Conservation (phyloP, 2,888 invertebrate genomes). For the Nephrotoma appendiculata region DNA sequence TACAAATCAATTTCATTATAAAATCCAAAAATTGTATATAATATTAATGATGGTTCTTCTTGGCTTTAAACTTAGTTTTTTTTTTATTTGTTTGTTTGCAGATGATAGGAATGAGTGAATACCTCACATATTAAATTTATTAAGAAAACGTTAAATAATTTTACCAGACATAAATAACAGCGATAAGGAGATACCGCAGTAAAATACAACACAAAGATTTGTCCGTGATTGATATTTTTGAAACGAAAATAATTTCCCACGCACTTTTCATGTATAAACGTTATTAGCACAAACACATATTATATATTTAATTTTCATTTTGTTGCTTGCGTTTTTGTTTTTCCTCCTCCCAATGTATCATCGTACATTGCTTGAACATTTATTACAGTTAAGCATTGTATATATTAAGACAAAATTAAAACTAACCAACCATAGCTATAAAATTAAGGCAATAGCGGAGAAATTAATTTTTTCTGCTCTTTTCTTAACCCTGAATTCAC, state of each 20-base stretch:
- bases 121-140: not conserved
- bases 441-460: not conserved
- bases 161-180: not conserved
- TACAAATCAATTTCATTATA: not conserved
- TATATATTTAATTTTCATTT: not conserved
- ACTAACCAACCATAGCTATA: not conserved
- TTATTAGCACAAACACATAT: not conserved
- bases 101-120: not conserved
- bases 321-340: not conserved
- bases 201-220: not conserved
- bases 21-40: not conserved
- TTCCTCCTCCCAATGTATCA: not conserved
- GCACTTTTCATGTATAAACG: constrained; percentile 1
- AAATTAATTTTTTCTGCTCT: not conserved
- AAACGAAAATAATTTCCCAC: constrained; percentile 4
- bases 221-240: constrained; percentile 3
- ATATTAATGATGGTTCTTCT: not conserved
- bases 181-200: not conserved
- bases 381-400: not conserved
- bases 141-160: not conserved
- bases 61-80: not conserved
- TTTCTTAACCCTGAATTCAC: too few relatives aligned
- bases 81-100: not conserved
- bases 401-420: not conserved
- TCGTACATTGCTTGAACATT: not conserved